phyloP scores from a whole-genome alignment of 2,113 vertebrate species.

The Cacatua alba region DNA sequence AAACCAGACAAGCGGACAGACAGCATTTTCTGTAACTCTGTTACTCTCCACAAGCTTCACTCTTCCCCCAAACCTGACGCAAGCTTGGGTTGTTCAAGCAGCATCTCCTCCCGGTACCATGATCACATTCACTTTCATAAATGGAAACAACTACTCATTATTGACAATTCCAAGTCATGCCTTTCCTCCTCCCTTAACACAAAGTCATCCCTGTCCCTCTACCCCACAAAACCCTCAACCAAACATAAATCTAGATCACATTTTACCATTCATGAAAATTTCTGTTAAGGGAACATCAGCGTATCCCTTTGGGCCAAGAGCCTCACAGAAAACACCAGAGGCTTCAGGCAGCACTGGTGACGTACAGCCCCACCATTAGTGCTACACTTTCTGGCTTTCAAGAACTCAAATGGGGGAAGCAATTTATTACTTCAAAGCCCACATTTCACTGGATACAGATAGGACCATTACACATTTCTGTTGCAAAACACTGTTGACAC shows the following conservation, averaged over 20 bases:
- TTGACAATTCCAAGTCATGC: background rate
- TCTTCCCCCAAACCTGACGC: background rate
- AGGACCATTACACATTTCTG: background rate
- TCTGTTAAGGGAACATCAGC: background rate
- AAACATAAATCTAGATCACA: accelerated
- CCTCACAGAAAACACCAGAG: background rate
- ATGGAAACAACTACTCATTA: background rate
- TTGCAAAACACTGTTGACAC: background rate
- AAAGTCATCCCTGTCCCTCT: background rate
- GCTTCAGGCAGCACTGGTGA: background rate
- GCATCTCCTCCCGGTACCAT: accelerated
- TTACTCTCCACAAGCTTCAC: background rate
- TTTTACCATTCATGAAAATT: background rate
- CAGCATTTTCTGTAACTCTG: background rate
- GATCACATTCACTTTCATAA: background rate
- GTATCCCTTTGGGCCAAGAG: background rate
- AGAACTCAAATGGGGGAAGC: background rate
- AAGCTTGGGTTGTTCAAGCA: background rate
- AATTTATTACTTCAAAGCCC: background rate
- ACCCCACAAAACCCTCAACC: background rate
- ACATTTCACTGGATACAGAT: background rate
- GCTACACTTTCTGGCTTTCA: background rate
- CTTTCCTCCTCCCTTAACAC: background rate
- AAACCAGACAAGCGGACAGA: background rate
- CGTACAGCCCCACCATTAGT: accelerated